Evolutionary conservation across 2,113 vertebrate species (phyloP).

Genomic region (Scomber scombrus): DNA sequence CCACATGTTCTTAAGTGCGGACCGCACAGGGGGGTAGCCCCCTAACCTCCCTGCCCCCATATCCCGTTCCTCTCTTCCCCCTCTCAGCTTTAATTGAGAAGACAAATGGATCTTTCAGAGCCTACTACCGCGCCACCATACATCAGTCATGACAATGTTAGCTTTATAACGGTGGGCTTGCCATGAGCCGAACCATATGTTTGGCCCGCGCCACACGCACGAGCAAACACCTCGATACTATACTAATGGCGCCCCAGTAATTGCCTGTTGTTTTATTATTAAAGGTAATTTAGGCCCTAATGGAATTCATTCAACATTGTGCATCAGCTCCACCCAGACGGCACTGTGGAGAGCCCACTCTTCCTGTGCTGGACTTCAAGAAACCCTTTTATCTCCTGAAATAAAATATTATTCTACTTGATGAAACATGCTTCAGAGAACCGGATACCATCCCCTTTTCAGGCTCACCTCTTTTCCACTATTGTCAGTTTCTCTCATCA

Average conservation of each 20-base stretch:
- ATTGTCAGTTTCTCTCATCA: constrained; percentile 15
- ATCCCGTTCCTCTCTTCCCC: constrained; percentile 81
- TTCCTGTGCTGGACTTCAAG: constrained; percentile 39
- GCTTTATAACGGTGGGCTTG: constrained; percentile 84
- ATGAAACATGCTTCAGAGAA: constrained; percentile 39
- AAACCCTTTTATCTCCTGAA: constrained; percentile 53
- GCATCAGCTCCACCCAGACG: constrained; percentile 62
- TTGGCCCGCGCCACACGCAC: constrained; percentile 78
- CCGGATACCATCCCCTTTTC: constrained; percentile 20
- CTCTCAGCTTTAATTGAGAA: constrained; percentile 85
- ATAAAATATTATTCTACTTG: constrained; percentile 53
- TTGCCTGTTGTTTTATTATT: constrained; percentile 88
- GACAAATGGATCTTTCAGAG: constrained; percentile 88
- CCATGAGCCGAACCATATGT: constrained; percentile 86
- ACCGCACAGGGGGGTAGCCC: constrained; percentile 80
- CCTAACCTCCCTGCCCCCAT: constrained; percentile 80
- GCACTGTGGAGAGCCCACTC: constrained; percentile 22
- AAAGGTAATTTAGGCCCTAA: constrained; percentile 85
- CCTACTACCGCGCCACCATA: constrained; percentile 80
- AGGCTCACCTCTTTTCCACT: constrained; percentile 20
- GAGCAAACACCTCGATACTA: constrained; percentile 81
- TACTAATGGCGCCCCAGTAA: constrained; percentile 82
- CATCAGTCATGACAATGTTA: constrained; percentile 86
- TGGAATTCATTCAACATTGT: constrained; percentile 85
- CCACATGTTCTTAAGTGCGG: constrained; percentile 79